phyloP scores from a whole-genome alignment of 1,140 invertebrate genomes.

The Cheumatopsyche charites region DNA sequence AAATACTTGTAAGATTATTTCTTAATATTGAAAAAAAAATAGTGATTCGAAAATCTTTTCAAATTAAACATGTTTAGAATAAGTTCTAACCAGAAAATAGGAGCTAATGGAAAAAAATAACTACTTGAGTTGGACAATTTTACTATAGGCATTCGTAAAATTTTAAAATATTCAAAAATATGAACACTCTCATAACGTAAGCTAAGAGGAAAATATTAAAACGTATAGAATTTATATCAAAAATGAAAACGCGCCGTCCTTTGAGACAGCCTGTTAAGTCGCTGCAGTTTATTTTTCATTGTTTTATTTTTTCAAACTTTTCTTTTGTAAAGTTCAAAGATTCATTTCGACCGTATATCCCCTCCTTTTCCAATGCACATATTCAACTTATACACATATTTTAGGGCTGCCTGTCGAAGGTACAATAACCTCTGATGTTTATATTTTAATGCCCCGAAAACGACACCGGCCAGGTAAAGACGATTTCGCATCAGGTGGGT shows the following conservation, averaged over 20 bases:
- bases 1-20: no score
- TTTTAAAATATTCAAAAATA: no score
- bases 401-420: conserved; percentile 19
- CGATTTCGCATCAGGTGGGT: conserved; percentile 1
- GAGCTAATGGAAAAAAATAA: no score
- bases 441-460: conserved; percentile 24
- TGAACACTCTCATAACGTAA: neutral
- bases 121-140: no score
- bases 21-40: no score
- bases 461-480: conserved; percentile 21
- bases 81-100: no score
- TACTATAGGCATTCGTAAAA: no score
- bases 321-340: conserved; percentile 29
- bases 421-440: conserved; percentile 37
- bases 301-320: conserved; percentile 26
- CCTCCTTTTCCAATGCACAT: neutral
- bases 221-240: neutral
- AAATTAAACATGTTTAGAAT: no score
- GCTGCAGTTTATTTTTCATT: conserved; percentile 26
- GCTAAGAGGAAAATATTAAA: neutral
- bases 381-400: neutral
- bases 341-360: conserved; percentile 24
- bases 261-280: conserved; percentile 35
- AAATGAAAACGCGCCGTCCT: conserved; percentile 7
- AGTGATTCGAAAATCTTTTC: no score